Conservation (phyloP, 2,888 invertebrate species). For the Xanthia togata region DNA sequence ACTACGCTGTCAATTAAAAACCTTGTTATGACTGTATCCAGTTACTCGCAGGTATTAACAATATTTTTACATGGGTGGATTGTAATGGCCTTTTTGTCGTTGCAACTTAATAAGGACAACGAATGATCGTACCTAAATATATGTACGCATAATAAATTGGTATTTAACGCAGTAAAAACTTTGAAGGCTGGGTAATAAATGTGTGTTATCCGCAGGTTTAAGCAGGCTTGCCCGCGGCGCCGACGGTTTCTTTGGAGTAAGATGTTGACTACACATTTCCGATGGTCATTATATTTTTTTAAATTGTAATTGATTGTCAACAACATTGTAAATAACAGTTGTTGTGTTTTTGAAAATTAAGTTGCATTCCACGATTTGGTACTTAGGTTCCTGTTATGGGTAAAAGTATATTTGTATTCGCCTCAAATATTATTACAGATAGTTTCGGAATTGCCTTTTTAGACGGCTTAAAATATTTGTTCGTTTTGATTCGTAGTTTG, state of each 20-base stretch:
- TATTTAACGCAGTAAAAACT: conserved; percentile 59
- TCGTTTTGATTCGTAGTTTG: not conserved
- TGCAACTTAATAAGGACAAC: conserved; percentile 45
- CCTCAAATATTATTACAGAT: not conserved
- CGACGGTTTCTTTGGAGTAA: conserved; percentile 45
- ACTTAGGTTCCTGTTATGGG: not conserved
- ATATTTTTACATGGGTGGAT: conserved; percentile 49
- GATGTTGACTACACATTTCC: conserved; percentile 38
- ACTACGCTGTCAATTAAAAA: conserved; percentile 55
- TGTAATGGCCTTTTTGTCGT: conserved; percentile 33
- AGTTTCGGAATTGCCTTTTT: not conserved
- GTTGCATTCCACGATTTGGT: conserved; percentile 20
- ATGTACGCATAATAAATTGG: conserved; percentile 56
- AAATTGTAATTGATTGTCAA: conserved; percentile 53
- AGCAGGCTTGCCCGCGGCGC: conserved; percentile 36
- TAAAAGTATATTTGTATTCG: not conserved
- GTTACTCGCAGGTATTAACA: conserved; percentile 34
- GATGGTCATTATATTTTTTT: conserved; percentile 40
- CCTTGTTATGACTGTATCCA: conserved; percentile 44
- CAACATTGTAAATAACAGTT: conserved; percentile 32
- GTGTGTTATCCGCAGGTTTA: conserved; percentile 44
- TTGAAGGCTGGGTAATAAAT: conserved; percentile 38
- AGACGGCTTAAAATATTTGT: not conserved
- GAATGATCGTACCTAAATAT: conserved; percentile 52
- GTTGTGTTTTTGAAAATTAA: conserved; percentile 27